Evolutionary conservation across 2,113 vertebrate species (phyloP), one percentile per base, ranked within the genome.

Genomic region (Pyrgilauda ruficollis): DNA sequence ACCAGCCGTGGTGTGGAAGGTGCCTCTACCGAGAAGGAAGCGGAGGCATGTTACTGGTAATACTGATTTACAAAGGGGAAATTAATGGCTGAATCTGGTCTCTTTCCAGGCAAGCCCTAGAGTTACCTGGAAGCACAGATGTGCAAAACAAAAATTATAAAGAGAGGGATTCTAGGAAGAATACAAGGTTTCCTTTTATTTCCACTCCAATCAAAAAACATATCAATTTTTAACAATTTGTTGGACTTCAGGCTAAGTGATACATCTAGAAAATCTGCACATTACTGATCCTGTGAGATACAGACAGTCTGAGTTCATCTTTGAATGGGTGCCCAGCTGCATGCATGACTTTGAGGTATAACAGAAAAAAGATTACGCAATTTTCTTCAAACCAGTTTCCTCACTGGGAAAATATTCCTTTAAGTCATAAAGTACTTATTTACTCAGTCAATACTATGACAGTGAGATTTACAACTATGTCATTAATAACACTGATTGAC

Each of bases 381-480:
- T 77, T 95, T 77, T 93, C 83, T 90, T 84, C 50, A 77, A 86
- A 86, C 28, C 16, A 70, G 30, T 93, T 90, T 89, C 44, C 68
- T 96, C 86, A 87, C 43, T 28, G 39, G 39, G 27, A 94, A 93
- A 94, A 93, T 70, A 96, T 90, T 90, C 76, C 76, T 93, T 44
- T 84, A 56, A 69, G 93, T 92, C 91, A 92, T 59, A 78, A 41
- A 77, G 74, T 90, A 56, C 69, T 50, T 90, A 87, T 90, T 95
- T 94, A 84, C 86, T 89, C 80, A 81, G 56, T 86, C 93, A 92
- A 78, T 55, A 67, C 50, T 56, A 30, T 68, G 91, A 89, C 76
- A 86, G 59, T 35, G 62, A 92, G 80, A 95, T 95, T 94, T 91
- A 95, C 39, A 53, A 16, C 69, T 56, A 16, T 2, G 2, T 74